These are phyloP conservation scores for Cantharis rustica DNA, from an alignment of 2,888 invertebrate species.

Conservation along the genomic window DNA sequence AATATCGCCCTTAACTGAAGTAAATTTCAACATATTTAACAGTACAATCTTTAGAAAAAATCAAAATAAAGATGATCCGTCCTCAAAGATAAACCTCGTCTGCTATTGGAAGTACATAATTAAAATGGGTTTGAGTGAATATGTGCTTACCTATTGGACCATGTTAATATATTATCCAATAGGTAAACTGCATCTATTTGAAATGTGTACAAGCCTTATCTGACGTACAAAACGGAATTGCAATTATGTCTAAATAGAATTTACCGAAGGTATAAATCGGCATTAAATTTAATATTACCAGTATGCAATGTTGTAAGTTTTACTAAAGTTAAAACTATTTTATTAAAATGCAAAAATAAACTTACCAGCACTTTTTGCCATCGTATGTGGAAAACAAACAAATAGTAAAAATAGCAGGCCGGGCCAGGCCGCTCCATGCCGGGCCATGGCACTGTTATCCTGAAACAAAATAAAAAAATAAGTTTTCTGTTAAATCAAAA, in stretches of 20 bases:
- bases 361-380: constrained; percentile 52
- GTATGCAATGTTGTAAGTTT: not conserved
- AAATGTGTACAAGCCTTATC: not conserved
- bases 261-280: not conserved
- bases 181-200: constrained; percentile 34
- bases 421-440: constrained; percentile 56
- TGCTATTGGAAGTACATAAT: not conserved
- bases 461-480: constrained; percentile 43
- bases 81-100: not conserved
- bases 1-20: no score
- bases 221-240: not conserved
- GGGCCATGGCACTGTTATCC: constrained; percentile 57
- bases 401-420: constrained; percentile 54
- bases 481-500: not conserved
- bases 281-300: not conserved
- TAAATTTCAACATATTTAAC: no score
- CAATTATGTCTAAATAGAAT: not conserved
- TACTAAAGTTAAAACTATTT: not conserved
- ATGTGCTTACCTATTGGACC: constrained; percentile 37
- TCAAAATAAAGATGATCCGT: no score
- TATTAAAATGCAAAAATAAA: constrained; percentile 11
- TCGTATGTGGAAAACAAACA: constrained; percentile 45
- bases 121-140: constrained; percentile 13
- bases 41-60: not conserved
- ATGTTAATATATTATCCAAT: constrained; percentile 39